Evolutionary conservation across 2,113 vertebrate species (phyloP), one percentile per base, ranked within the genome.

Genomic region (Crotalus horridus): DNA sequence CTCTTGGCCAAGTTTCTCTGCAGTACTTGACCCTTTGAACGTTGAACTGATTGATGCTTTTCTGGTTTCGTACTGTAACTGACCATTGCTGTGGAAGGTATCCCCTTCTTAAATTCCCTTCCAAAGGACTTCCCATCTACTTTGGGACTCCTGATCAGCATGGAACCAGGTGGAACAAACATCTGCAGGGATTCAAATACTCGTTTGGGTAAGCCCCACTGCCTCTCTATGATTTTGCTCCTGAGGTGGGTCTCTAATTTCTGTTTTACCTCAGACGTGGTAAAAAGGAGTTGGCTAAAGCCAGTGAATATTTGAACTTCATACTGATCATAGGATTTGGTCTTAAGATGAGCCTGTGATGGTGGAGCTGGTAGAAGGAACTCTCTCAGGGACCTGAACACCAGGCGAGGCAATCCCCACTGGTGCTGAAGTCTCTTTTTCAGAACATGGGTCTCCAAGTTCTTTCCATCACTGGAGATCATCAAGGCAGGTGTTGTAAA

Each of bases 371-470:
- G 33, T 12, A 51, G 8, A 29, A 92, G 58, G 24, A 94, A 69
- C 46, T 8, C 0, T 21, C 85, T 53, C 2, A 94, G 6, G 6
- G 91, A 94, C n/a, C 43, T 23, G 17, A 39, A 39, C 3, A 92
- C 87, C 21, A 89, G 53, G 69, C 48, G 17, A 3, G 93, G 93
- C 55, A 92, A 56, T 1, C 93, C 91, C 93, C 93, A 92, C 7
- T 93, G 43, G 10, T 91, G 93, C 51, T 94, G 95, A 64, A 95
- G 91, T 24, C 87, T 91, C 88, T 93, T 94, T 85, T 61, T 58
- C 48, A 90, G 85, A 48, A 94, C 64, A 33, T 95, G 94, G 43
- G 53, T 87, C 89, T 96, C 94, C 81, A 95, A 91, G 53, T 26
- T 26, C 51, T 74, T 88, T 90, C 13, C 33, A 21, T 23, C 81